Evolutionary conservation across 2,888 invertebrate genomes (phyloP), one percentile per base, ranked within the genome.

Genomic region (Neria commutata): DNA sequence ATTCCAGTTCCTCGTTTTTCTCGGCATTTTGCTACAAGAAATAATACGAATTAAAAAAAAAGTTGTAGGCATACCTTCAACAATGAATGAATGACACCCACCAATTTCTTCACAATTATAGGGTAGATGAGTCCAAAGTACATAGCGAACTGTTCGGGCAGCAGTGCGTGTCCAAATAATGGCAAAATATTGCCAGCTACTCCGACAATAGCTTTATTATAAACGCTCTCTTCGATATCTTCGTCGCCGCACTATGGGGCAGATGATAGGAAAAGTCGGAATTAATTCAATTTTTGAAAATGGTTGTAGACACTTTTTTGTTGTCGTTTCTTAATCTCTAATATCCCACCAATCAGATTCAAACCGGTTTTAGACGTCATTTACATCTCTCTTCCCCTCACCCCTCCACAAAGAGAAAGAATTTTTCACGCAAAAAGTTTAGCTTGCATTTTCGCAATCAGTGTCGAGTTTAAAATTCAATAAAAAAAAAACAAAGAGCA

Each of bases 141-240:
- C n/a, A 86, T 78, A 1, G 85, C 84, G 77, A 91, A 92, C 56
- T 86, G 85, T 62, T 88, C 86, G 0, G 88, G 85, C 0, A 84
- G 77, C 64, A 91, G 81, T 0, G 88, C 86, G 68, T 86, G 86
- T 26, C 89, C 90, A 69, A 91, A 86, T 62, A 85, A 83, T 0
- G 90, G 88, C 53, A 92, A 83, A 26, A 91, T 85, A 73, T 91
- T 91, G 6, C 89, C 90, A 2, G 91, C 91, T 66, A 86, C 87
- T 77, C 92, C 91, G 47, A 90, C 80, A 52, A 92, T 81, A 70
- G 90, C 82, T 72, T 88, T 88, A 66, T 91, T 91, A 67, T 87
- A 88, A 81, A 92, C 91, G 1, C 91, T 89, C 65, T 90, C 88
- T n/a, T 82, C 80, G 2, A 83, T 84, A 8, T 83, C 83, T 3